Percentiles rank a stretch among this genome's conserved stretches.
These are phyloP conservation scores for Porites australiensis DNA, from an alignment of 64 coral and sea anemone species.

Conservation along the genomic window DNA sequence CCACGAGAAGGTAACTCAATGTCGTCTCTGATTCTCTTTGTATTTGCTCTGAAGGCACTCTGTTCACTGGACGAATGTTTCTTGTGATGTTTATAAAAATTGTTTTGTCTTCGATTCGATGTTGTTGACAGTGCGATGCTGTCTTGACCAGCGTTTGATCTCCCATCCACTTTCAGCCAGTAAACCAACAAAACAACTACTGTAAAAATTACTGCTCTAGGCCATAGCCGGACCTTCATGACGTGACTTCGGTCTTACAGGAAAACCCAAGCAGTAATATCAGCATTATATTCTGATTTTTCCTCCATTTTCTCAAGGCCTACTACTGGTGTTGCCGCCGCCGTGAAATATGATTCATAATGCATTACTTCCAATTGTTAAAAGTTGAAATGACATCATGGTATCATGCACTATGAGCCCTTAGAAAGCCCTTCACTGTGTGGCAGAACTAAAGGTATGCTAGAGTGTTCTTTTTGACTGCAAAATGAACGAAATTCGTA, in stretches of 20 bases:
- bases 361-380: conserved; percentile 28
- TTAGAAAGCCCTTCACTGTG: not conserved
- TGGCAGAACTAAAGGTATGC: no score
- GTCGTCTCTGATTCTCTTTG: not conserved
- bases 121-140: not conserved
- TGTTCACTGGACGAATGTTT: not conserved
- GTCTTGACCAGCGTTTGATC: not conserved
- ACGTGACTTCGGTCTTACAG: not conserved
- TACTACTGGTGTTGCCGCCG: not conserved
- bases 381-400: conserved; percentile 23
- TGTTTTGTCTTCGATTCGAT: conserved; percentile 1
- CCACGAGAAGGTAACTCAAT: not conserved
- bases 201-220: not conserved
- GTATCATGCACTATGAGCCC: not conserved
- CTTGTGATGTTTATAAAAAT: not conserved
- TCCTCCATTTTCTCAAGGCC: not conserved
- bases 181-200: not conserved
- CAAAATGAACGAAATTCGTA: no score
- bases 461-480: no score
- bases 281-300: not conserved
- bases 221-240: not conserved
- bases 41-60: not conserved
- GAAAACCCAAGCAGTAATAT: not conserved
- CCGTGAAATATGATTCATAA: conserved; percentile 4
- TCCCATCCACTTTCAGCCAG: not conserved